Evolutionary conservation across 2,888 invertebrate genomes (phyloP).

Genomic region (Gryllus longicercus): DNA sequence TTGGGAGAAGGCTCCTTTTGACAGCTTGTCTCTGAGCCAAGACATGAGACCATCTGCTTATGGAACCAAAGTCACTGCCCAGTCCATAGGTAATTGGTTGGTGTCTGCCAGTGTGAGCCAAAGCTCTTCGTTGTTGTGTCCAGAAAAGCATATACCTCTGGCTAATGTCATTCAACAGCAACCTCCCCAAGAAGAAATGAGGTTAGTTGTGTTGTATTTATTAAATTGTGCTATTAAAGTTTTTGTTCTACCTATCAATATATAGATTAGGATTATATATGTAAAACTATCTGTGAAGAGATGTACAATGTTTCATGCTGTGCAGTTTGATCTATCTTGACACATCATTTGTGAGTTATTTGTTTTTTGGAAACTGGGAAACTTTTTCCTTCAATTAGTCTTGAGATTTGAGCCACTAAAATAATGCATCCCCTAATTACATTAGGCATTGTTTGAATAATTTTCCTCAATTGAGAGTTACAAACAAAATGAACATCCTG

Average conservation of each 20-base stretch:
- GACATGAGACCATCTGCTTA: not conserved
- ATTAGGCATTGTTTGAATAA: no score
- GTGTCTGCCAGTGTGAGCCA: conserved; percentile 21
- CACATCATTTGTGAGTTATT: not conserved
- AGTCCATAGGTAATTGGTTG: conserved; percentile 20
- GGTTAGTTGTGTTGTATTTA: conserved; percentile 45
- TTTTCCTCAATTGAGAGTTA: no score
- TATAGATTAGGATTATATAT: not conserved
- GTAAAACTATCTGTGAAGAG: not conserved
- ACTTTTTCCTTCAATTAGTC: no score
- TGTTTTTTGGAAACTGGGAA: not conserved
- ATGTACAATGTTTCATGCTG: not conserved
- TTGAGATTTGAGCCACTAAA: no score
- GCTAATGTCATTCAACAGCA: not conserved
- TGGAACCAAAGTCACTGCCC: not conserved
- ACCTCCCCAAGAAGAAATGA: conserved; percentile 37
- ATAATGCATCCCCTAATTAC: no score
- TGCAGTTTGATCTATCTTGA: not conserved
- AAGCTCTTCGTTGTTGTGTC: not conserved
- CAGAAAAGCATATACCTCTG: not conserved
- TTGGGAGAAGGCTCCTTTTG: conserved; percentile 29
- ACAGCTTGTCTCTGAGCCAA: conserved; percentile 27
- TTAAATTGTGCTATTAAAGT: conserved; percentile 36
- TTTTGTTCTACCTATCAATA: not conserved
- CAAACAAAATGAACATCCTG: no score